phyloP scores from a whole-genome alignment of 2,797 vertebrate species.

The Aselliscus stoliczkanus region DNA sequence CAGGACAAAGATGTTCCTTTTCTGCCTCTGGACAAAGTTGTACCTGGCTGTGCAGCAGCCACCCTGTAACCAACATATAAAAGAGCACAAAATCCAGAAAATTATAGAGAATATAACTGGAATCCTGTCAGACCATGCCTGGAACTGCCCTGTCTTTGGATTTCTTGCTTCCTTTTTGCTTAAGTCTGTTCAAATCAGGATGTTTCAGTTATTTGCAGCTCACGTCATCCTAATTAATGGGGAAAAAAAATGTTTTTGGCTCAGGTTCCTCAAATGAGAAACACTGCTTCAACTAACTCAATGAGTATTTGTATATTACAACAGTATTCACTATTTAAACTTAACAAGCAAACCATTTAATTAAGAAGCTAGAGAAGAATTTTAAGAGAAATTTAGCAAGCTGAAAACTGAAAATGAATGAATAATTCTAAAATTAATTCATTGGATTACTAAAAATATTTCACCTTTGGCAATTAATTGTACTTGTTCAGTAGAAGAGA shows the following conservation, averaged over 20 bases:
- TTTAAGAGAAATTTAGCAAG: conserved; percentile 34
- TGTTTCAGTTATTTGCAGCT: neutral
- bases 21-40: neutral
- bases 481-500: conserved; percentile 15
- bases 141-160: neutral
- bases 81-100: neutral
- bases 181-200: neutral
- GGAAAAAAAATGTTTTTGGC: neutral
- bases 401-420: conserved; percentile 43
- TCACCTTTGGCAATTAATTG: conserved; percentile 31
- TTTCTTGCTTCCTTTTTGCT: neutral
- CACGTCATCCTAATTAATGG: neutral
- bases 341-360: conserved; percentile 24
- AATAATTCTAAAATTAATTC: conserved; percentile 50
- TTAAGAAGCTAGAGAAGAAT: neutral
- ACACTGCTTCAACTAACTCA: neutral
- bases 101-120: neutral
- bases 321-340: neutral
- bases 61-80: neutral
- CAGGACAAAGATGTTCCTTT: neutral
- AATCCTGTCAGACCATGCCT: neutral
- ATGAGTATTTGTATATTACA: neutral
- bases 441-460: conserved; percentile 57
- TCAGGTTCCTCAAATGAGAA: neutral
- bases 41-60: neutral